phyloP scores from a whole-genome alignment of 2,797 vertebrate genomes.

The Sebastes matsubarae region DNA sequence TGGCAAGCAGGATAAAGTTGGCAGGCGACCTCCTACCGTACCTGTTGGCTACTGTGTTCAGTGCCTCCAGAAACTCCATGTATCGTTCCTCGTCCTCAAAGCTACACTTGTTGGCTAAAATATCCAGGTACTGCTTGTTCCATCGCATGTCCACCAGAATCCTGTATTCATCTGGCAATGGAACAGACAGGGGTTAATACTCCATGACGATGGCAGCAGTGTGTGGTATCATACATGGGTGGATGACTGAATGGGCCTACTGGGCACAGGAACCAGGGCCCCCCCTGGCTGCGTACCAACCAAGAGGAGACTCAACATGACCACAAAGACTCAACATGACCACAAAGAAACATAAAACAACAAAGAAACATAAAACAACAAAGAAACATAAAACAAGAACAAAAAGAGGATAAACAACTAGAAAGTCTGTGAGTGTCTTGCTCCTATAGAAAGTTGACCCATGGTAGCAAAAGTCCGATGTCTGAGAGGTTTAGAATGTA shows the following conservation, averaged over 20 bases:
- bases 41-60: conserved; percentile 93
- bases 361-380: background rate
- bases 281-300: too few relatives aligned
- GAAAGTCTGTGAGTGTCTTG: too few relatives aligned
- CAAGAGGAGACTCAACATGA: background rate
- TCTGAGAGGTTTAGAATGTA: too few relatives aligned
- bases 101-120: conserved; percentile 89
- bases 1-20: background rate
- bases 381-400: background rate
- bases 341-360: background rate
- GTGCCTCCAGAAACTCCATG: conserved; percentile 86
- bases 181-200: background rate
- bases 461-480: background rate
- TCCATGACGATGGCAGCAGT: background rate
- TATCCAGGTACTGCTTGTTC: conserved; percentile 96
- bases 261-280: too few relatives aligned
- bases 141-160: conserved; percentile 94
- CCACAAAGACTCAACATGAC: background rate
- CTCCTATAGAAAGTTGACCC: too few relatives aligned
- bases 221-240: background rate
- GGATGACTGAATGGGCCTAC: background rate
- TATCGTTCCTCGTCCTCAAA: conserved; percentile 91
- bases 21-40: conserved; percentile 41
- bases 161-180: conserved; percentile 88
- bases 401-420: background rate